Percentiles rank a stretch among this genome's conserved stretches.
phyloP scores from a whole-genome alignment of 2,797 vertebrate species.

The Tarsius wallacei region DNA sequence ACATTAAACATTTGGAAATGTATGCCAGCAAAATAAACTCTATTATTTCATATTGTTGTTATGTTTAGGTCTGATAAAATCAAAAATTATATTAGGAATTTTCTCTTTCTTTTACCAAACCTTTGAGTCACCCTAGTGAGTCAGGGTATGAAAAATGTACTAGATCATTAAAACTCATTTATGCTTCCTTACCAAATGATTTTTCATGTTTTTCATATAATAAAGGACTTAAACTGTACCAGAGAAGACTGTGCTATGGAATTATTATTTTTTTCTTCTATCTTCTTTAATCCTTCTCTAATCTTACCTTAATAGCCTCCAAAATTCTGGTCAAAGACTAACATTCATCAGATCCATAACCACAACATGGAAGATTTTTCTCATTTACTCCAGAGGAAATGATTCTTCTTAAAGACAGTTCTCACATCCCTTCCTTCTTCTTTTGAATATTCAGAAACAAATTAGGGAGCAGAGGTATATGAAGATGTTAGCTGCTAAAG shows the following conservation, averaged over 20 bases:
- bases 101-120: not conserved
- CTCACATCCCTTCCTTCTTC: not conserved
- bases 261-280: not conserved
- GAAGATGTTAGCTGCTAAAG: not conserved
- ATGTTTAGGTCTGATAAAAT: slow-evolving; percentile 27
- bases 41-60: not conserved
- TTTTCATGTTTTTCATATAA: slow-evolving; percentile 53
- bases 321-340: not conserved
- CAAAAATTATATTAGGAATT: not conserved
- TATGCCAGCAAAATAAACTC: not conserved
- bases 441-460: slow-evolving; percentile 48
- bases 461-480: not conserved
- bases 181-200: not conserved
- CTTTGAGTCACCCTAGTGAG: slow-evolving; percentile 36
- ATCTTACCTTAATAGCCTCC: not conserved
- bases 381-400: not conserved
- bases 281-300: not conserved
- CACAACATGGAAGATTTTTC: not conserved
- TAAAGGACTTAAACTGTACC: slow-evolving; percentile 54
- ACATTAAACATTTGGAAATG: slow-evolving; percentile 31
- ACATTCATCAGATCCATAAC: not conserved
- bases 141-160: slow-evolving; percentile 16
- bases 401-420: not conserved
- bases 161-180: slow-evolving; percentile 23
- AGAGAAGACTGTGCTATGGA: not conserved